These are phyloP conservation scores for Lampropteryx suffumata DNA, from an alignment of 2,888 invertebrate species.

Conservation along the genomic window DNA sequence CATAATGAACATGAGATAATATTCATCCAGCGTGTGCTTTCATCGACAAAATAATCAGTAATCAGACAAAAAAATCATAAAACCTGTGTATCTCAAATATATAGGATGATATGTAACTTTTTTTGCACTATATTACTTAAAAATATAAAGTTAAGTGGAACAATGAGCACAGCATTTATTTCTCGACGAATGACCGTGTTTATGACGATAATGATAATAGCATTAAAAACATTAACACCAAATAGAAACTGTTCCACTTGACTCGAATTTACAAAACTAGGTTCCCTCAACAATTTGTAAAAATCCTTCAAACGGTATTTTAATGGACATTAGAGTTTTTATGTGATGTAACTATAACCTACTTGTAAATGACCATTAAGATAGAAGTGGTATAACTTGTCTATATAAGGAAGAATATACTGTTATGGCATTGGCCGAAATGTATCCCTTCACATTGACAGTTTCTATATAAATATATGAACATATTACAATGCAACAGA, in stretches of 20 bases:
- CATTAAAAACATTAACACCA: constrained; percentile 4
- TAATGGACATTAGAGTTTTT: constrained; percentile 18
- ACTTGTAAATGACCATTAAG: constrained; percentile 13
- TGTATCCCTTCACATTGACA: constrained; percentile 9
- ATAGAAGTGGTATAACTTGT: constrained; percentile 17
- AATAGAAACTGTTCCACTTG: constrained; percentile 2
- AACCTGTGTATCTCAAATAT: no score
- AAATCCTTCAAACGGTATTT: constrained; percentile 26
- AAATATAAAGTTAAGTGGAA: no score
- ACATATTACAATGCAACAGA: no score
- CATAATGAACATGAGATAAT: no score
- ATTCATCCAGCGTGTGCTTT: no score
- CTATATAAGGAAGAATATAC: constrained; percentile 13
- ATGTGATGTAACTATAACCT: constrained; percentile 32
- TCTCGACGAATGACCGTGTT: no score
- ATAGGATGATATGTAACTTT: no score
- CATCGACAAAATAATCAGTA: no score
- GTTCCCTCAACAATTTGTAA: constrained; percentile 9
- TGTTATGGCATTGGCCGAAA: constrained; percentile 11
- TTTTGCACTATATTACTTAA: no score
- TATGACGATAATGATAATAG: background rate
- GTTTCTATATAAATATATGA: background rate
- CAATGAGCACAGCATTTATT: no score
- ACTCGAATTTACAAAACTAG: constrained; percentile 2
- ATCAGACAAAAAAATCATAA: no score